Percentiles rank a stretch among this genome's conserved stretches.
Conservation (phyloP, 2,797 vertebrate species). For the Babyrousa celebensis region DNA sequence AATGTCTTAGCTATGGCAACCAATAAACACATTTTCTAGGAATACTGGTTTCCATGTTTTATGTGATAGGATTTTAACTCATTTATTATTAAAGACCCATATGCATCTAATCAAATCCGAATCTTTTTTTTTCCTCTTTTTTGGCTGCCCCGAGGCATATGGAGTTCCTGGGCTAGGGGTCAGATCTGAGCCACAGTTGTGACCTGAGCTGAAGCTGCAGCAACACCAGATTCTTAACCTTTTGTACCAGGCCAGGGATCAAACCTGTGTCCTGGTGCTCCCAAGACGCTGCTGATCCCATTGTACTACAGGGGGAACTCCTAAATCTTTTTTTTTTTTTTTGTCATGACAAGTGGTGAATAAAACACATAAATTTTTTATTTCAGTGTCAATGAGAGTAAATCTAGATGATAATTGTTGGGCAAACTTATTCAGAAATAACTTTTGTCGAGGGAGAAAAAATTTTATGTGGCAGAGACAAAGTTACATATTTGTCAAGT, state of each 20-base stretch:
- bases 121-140: not conserved
- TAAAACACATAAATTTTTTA: slow-evolving; percentile 31
- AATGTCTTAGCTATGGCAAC: not conserved
- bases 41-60: slow-evolving; percentile 34
- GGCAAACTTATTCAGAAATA: slow-evolving; percentile 27
- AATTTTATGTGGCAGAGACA: not conserved
- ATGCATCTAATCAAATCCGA: slow-evolving; percentile 24
- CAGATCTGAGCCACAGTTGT: no score
- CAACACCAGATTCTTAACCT: no score
- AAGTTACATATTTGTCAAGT: not conserved
- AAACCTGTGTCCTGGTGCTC: no score
- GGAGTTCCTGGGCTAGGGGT: no score
- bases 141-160: no score
- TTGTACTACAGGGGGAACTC: no score
- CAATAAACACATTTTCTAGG: slow-evolving; percentile 50
- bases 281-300: no score
- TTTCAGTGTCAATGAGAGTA: not conserved
- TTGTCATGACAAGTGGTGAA: not conserved
- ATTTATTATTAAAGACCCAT: slow-evolving; percentile 24
- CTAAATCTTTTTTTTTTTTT: not conserved
- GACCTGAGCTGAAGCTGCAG: no score
- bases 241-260: no score
- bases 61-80: slow-evolving; percentile 26
- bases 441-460: not conserved
- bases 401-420: slow-evolving; percentile 12